Base-by-base conservation (phyloP, 2,888 invertebrate genomes). In the Macaria notata region DNA sequence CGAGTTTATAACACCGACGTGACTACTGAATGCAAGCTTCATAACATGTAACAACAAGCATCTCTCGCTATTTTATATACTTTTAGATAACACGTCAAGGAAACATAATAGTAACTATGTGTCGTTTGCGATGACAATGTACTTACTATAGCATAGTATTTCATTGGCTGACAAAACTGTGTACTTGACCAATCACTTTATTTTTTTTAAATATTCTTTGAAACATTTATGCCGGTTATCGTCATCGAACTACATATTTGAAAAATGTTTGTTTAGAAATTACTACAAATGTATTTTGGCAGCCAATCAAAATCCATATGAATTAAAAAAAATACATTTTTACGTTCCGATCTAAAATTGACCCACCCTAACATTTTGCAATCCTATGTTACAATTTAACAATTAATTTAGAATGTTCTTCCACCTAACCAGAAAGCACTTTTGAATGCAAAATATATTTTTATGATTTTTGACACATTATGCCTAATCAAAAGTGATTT, bases 21-120 rank as follows among this genome's bases (percentile, higher is more conserved):
- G 74, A 75, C 82, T 85, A 84, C 76, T 66, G 73, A 76, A 79
- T 78, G 72, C 80, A 86, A 85, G 84, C 83, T 69, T 79, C 53
- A 56, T 73, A 84, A 84, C 81, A 82, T 58, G 72, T 81, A 84
- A 84, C 83, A 84, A 83, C 77, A 84, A 84, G 83, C 83, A 49
- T 31, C 68, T 69, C 64, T 63, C 59, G 63, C 67, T 70, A 70
- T 69, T 62, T 60, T 54, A 52, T 31, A 49, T 41, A 53, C 44
- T 38, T 56, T 49, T 48, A 54, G 6, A 48, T 45, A 53, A 41
- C 41, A 42, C 38, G 38, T 46, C 48, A 41, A 41, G 31, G 29
- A 44, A 54, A 49, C 33, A 49, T 47, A 53, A 55, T 47, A 9
- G 3, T 31, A n/a, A 9, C 6, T 31, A 8, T 31, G 9, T 45